Evolutionary conservation across 1,140 invertebrate genomes (phyloP).

Genomic region (Sminthurinus signatus): DNA sequence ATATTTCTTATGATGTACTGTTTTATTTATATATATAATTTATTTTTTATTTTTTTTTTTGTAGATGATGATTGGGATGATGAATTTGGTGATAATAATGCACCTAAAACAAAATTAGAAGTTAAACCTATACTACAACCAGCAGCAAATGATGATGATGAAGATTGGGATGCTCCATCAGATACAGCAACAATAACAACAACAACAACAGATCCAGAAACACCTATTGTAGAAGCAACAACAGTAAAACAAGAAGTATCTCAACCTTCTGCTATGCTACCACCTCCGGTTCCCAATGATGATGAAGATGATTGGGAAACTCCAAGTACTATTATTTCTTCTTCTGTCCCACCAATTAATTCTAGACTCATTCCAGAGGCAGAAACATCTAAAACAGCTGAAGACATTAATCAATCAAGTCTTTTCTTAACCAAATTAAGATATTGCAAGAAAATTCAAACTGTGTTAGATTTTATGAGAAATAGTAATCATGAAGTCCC

Average conservation of each 20-base stretch:
- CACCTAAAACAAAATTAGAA: not conserved
- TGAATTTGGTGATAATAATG: not conserved
- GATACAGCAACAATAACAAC: not conserved
- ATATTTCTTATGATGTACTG: too few relatives aligned
- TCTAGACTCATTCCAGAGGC: conserved; percentile 45
- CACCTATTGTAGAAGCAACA: not conserved
- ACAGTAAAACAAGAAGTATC: too few relatives aligned
- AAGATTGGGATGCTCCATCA: conserved; percentile 20
- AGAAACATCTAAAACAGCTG: not conserved
- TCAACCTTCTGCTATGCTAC: too few relatives aligned
- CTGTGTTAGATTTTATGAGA: conserved; percentile 91
- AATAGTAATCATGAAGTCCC: conserved; percentile 93
- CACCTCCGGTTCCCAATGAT: not conserved
- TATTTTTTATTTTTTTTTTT: too few relatives aligned
- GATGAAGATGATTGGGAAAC: conserved; percentile 24
- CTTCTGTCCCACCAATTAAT: conserved; percentile 30
- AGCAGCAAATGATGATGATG: conserved; percentile 8
- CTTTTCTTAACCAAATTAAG: too few relatives aligned
- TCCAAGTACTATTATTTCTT: not conserved
- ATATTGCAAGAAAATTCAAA: conserved; percentile 80
- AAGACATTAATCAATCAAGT: conserved; percentile 10
- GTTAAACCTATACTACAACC: not conserved
- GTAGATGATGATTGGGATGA: conserved; percentile 13
- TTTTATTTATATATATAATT: too few relatives aligned
- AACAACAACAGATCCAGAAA: not conserved